A percentile compares a stretch with the other conserved stretches of the same genome.
These are phyloP conservation scores for Sebastes flavidus DNA, from an alignment of 2,797 vertebrate genomes.

Conservation along the genomic window DNA sequence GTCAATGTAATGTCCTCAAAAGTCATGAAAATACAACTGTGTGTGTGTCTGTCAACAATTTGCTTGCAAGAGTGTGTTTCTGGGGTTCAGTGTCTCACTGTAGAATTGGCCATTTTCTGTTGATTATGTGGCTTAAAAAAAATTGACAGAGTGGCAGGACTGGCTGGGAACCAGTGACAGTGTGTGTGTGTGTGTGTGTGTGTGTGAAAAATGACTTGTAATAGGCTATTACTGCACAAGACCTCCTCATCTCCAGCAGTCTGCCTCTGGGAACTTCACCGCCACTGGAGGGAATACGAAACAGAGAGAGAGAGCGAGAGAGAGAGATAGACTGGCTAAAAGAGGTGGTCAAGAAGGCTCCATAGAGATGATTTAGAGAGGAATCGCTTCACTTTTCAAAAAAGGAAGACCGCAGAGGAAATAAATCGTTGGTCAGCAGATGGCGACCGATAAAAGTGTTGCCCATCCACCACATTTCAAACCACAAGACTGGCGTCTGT, in stretches of 20 bases:
- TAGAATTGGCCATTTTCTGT: conserved; percentile 48
- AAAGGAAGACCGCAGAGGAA: neutral
- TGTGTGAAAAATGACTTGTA: conserved; percentile 44
- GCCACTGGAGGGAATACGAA: conserved; percentile 24
- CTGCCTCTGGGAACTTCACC: conserved; percentile 36
- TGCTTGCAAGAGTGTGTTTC: too few species aligned
- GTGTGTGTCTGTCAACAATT: too few species aligned
- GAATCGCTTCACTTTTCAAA: conserved; percentile 12
- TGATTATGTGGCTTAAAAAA: conserved; percentile 44
- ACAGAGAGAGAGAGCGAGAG: neutral
- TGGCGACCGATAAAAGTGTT: neutral
- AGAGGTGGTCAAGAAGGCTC: conserved; percentile 10
- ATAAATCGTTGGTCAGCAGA: conserved; percentile 5
- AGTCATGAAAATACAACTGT: too few species aligned
- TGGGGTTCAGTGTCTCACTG: neutral
- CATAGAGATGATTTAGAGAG: neutral
- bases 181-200: too few species aligned
- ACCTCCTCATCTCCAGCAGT: conserved; percentile 36
- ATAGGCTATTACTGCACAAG: conserved; percentile 58
- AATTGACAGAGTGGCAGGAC: conserved; percentile 27
- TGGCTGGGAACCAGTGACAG: conserved; percentile 12
- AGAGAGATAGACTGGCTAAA: conserved; percentile 29
- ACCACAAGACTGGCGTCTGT: neutral
- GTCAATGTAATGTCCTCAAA: too few species aligned
- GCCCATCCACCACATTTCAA: neutral